Conservation (phyloP, 2,888 invertebrate genomes). For the Drosophila conformis region DNA sequence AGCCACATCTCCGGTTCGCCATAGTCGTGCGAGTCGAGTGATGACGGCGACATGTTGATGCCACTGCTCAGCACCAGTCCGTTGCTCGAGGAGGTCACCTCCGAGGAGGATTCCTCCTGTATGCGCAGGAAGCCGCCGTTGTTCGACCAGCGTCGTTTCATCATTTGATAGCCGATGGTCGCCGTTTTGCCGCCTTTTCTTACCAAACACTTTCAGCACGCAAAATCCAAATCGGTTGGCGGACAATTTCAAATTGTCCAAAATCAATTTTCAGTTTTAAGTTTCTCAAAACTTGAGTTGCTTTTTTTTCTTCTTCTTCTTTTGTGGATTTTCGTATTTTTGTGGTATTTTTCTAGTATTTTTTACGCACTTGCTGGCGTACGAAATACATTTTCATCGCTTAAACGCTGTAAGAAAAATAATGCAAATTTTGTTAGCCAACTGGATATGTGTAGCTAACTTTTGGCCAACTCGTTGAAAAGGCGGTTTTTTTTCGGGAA, state of each 20-base stretch:
- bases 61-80: constrained; percentile 88
- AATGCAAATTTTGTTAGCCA: constrained; percentile 35
- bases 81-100: constrained; percentile 89
- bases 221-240: not conserved
- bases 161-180: constrained; percentile 85
- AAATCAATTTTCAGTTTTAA: constrained; percentile 2
- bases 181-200: constrained; percentile 68
- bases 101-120: constrained; percentile 91
- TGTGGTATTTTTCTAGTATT: constrained; percentile 53
- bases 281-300: not conserved
- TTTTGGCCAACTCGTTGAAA: constrained; percentile 53
- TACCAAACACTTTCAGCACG: constrained; percentile 14
- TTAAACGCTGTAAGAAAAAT: constrained; percentile 61
- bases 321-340: not conserved
- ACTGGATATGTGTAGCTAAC: not conserved
- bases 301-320: not conserved
- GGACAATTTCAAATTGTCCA: constrained; percentile 50
- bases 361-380: constrained; percentile 81
- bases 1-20: constrained; percentile 92
- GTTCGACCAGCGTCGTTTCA: constrained; percentile 92
- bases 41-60: constrained; percentile 91
- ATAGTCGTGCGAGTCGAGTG: constrained; percentile 90
- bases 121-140: constrained; percentile 90
- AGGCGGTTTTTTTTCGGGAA: not conserved
- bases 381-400: constrained; percentile 76